Percentiles rank a stretch among this genome's conserved stretches.
These are phyloP conservation scores for Drosophila pseudotakahashii DNA, from an alignment of 2,888 invertebrate genomes.

Conservation along the genomic window DNA sequence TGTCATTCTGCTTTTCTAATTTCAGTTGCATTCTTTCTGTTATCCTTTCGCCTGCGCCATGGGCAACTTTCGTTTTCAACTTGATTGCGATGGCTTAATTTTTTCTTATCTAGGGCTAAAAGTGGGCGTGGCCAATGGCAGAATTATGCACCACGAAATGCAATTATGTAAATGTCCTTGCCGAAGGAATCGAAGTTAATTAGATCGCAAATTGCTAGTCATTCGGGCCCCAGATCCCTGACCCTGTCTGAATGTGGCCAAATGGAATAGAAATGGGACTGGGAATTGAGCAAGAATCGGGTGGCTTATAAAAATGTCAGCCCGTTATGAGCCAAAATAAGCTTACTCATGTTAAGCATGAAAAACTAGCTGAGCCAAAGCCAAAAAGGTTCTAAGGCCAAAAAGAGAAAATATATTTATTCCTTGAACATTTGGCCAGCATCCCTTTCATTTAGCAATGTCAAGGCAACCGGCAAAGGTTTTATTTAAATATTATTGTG, in stretches of 20 bases:
- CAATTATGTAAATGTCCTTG: conserved; percentile 76
- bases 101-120: conserved; percentile 24
- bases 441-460: not conserved
- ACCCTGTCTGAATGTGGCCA: conserved; percentile 42
- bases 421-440: not conserved
- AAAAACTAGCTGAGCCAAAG: conserved; percentile 19
- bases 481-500: too few relatives aligned
- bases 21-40: conserved; percentile 50
- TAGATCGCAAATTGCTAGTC: conserved; percentile 70
- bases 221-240: conserved; percentile 53
- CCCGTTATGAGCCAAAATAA: conserved; percentile 50
- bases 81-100: conserved; percentile 51
- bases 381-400: not conserved
- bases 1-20: conserved; percentile 52
- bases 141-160: conserved; percentile 67
- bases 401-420: not conserved
- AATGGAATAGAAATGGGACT: conserved; percentile 49
- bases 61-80: conserved; percentile 60
- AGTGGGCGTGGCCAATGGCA: conserved; percentile 47
- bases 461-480: not conserved
- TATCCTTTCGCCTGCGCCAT: conserved; percentile 29
- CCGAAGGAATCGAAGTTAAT: conserved; percentile 74
- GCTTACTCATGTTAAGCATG: conserved; percentile 32
- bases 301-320: conserved; percentile 60
- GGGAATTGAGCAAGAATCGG: conserved; percentile 63